Evolutionary conservation across 30 jellyfish, hydroid and myxozoan genomes (phyloP).

Genomic region (Hydra vulgaris): DNA sequence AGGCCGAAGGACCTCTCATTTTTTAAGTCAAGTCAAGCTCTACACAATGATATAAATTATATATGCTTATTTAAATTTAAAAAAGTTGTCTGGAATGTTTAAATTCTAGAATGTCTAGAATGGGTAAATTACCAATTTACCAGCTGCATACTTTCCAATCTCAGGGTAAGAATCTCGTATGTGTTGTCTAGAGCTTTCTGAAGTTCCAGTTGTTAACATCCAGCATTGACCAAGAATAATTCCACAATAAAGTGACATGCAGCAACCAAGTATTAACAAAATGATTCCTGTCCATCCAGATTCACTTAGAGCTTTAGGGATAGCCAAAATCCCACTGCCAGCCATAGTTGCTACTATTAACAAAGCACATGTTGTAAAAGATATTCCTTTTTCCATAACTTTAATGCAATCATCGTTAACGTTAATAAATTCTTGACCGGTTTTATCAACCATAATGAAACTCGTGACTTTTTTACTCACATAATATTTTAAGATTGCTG

Average conservation of each 20-base stretch:
- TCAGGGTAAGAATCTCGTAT: slow-evolving; percentile 91
- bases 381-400: slow-evolving; percentile 67
- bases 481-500: too few species aligned
- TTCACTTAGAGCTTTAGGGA: slow-evolving; percentile 75
- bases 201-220: slow-evolving; percentile 41
- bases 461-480: too few species aligned
- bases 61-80: too few species aligned
- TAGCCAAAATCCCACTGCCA: slow-evolving; percentile 93
- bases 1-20: too few species aligned
- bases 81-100: too few species aligned
- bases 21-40: too few species aligned
- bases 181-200: slow-evolving; percentile 23
- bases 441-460: too few species aligned
- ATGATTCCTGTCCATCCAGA: slow-evolving; percentile 89
- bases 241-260: slow-evolving; percentile 61
- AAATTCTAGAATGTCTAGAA: too few species aligned
- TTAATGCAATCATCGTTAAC: too few species aligned
- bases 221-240: slow-evolving; percentile 66
- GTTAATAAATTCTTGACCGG: too few species aligned
- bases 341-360: slow-evolving; percentile 91
- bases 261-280: slow-evolving; percentile 45
- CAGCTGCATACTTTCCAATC: slow-evolving; percentile 58
- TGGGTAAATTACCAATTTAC: slow-evolving; percentile 70
- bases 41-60: too few species aligned
- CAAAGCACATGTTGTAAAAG: slow-evolving; percentile 65